Evolutionary conservation across 2,888 invertebrate genomes (phyloP), one percentile per base, ranked within the genome.

Genomic region (Portevinia maculata): DNA sequence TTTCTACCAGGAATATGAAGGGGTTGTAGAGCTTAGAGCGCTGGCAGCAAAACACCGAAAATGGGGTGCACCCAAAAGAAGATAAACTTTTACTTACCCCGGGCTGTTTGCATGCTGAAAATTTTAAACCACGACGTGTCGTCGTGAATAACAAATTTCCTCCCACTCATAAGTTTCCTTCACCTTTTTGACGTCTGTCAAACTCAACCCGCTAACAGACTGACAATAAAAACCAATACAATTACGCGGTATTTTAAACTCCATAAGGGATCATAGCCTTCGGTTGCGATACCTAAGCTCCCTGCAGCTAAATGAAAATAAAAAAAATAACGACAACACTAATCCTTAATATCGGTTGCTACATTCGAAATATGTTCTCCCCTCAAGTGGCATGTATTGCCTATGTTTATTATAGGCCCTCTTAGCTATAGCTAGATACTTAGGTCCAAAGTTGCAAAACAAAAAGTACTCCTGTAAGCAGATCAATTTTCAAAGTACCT

Each of bases 401-500:
- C n/a, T n/a, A n/a, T n/a, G n/a, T n/a, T n/a, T n/a, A n/a, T n/a
- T n/a, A n/a, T n/a, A n/a, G n/a, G n/a, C n/a, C n/a, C n/a, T n/a
- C n/a, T n/a, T n/a, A n/a, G n/a, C n/a, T n/a, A n/a, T n/a, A n/a
- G n/a, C n/a, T n/a, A n/a, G n/a, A n/a, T n/a, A n/a, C n/a, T 11
- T 44, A 34, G 21, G n/a, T 19, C 24, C 19, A 32, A 21, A 7
- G n/a, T 39, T 50, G 11, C 2, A 15, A 50, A 39, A 39, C 13
- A 55, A 55, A 52, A 55, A 60, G 19, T 34, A 57, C 7, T 52
- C 8, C 17, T 65, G 37, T 79, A 75, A 81, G 70, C 37, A 52
- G 71, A 83, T 83, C 71, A 83, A 83, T 78, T 78, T 76, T 44
- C 59, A 84, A 87, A 87, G 93, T 92, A 96, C 96, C 96, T 91